Evolutionary conservation across 2,113 vertebrate genomes (phyloP).

Genomic region (Octodon degus): DNA sequence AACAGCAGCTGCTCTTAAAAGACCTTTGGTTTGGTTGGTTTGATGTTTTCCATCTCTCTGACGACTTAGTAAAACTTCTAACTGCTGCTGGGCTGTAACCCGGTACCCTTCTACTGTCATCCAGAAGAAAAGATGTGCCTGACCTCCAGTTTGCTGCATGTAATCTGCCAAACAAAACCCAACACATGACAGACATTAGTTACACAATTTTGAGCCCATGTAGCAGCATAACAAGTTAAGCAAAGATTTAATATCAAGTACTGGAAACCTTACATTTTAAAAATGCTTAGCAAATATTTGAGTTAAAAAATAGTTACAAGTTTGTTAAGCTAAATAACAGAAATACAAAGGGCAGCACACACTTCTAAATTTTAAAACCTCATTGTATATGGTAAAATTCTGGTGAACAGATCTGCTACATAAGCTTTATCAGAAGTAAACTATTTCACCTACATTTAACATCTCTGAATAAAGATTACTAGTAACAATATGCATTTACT

Average conservation of each 20-base stretch:
- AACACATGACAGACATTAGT: neutral
- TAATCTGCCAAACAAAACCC: conserved; percentile 89
- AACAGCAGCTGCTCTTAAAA: conserved; percentile 94
- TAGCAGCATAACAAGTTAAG: neutral
- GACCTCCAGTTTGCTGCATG: conserved; percentile 97
- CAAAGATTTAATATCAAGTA: conserved; percentile 12
- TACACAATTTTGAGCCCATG: neutral
- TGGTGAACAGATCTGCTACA: neutral
- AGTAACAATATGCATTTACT: conserved; percentile 14
- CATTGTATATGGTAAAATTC: conserved; percentile 41
- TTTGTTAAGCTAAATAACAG: neutral
- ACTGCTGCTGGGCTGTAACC: conserved; percentile 97
- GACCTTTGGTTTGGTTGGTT: conserved; percentile 94
- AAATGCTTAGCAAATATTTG: conserved; percentile 5
- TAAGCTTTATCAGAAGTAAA: conserved; percentile 30
- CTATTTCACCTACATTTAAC: conserved; percentile 12
- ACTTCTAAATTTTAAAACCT: neutral
- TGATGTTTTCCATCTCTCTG: conserved; percentile 95
- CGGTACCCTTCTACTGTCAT: conserved; percentile 99
- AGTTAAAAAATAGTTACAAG: conserved; percentile 9
- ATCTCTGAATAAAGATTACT: conserved; percentile 45
- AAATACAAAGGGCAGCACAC: neutral
- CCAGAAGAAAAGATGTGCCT: conserved; percentile 99
- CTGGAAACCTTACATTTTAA: neutral
- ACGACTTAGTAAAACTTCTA: conserved; percentile 93